phyloP scores from a whole-genome alignment of 2,888 invertebrate species.

The Andrena haemorrhoa region DNA sequence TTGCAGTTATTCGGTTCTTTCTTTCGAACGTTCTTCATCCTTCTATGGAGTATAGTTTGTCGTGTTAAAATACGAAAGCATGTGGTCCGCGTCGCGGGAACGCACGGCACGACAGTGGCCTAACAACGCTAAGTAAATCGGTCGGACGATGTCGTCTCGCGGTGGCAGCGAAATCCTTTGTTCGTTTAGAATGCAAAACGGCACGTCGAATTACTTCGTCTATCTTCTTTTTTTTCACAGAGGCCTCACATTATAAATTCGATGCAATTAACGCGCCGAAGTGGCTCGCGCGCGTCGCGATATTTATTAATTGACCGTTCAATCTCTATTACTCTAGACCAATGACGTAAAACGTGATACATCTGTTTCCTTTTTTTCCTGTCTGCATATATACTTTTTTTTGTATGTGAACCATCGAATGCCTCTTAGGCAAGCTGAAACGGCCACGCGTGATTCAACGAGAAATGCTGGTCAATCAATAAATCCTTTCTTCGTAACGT shows the following conservation, averaged over 20 bases:
- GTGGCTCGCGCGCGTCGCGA: slow-evolving; percentile 29
- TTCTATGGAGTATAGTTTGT: slow-evolving; percentile 22
- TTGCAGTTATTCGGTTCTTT: slow-evolving; percentile 13
- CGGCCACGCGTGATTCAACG: slow-evolving; percentile 29
- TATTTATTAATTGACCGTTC: slow-evolving; percentile 61
- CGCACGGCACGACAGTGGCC: slow-evolving; percentile 47
- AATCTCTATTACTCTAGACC: slow-evolving; percentile 38
- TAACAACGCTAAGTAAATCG: slow-evolving; percentile 42
- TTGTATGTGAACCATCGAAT: slow-evolving; percentile 18
- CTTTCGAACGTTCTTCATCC: slow-evolving; percentile 5
- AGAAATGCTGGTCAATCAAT: slow-evolving; percentile 38
- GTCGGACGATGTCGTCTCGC: slow-evolving; percentile 44
- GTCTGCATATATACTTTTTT: background rate
- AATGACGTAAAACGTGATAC: slow-evolving; percentile 29
- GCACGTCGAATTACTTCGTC: slow-evolving; percentile 22
- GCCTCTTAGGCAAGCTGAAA: slow-evolving; percentile 47
- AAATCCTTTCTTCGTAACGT: slow-evolving; percentile 41
- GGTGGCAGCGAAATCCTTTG: slow-evolving; percentile 45
- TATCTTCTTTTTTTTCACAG: slow-evolving; percentile 20
- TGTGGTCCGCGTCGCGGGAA: slow-evolving; percentile 50
- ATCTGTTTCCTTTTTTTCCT: background rate
- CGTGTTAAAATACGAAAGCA: slow-evolving; percentile 61
- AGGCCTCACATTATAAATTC: slow-evolving; percentile 42
- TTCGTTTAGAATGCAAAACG: slow-evolving; percentile 51
- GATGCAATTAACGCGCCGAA: slow-evolving; percentile 19